A percentile compares a stretch with the other conserved stretches of the same genome.
These are phyloP conservation scores for Hyperoplus lanceolatus DNA, from an alignment of 2,797 vertebrate species.

Conservation along the genomic window DNA sequence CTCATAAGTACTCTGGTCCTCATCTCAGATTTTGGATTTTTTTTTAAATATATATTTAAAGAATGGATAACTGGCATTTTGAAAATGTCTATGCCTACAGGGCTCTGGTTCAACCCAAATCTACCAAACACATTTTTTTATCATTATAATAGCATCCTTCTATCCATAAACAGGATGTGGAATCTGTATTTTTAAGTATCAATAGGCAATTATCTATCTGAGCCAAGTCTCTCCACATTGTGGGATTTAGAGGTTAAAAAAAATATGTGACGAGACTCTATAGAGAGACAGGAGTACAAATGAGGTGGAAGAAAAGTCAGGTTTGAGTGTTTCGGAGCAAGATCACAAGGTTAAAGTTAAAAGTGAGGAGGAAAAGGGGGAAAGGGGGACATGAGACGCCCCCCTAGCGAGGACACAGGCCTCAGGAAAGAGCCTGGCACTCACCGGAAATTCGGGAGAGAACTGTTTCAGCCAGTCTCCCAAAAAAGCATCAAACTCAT, in stretches of 20 bases:
- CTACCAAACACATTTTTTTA: conserved; percentile 7
- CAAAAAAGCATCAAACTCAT: conserved; percentile 90
- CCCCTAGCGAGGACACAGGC: conserved; percentile 70
- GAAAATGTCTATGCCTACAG: conserved; percentile 36
- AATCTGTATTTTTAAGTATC: conserved; percentile 26
- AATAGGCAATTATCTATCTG: conserved; percentile 31
- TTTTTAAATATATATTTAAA: conserved; percentile 15
- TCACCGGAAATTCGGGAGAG: conserved; percentile 87
- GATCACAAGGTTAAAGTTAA: conserved; percentile 62
- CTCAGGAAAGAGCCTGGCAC: conserved; percentile 85
- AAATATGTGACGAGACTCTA: conserved; percentile 47
- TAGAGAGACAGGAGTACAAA: conserved; percentile 76
- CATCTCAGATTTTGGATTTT: conserved; percentile 52
- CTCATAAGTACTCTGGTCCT: conserved; percentile 75
- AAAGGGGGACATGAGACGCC: conserved; percentile 66
- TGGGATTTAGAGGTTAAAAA: conserved; percentile 28
- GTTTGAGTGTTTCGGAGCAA: conserved; percentile 66
- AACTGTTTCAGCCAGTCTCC: conserved; percentile 90
- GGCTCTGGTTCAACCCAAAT: conserved; percentile 38
- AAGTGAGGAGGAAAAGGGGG: conserved; percentile 83
- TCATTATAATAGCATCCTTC: conserved; percentile 21
- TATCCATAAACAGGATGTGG: conserved; percentile 40
- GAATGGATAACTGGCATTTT: conserved; percentile 26
- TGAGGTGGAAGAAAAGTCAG: conserved; percentile 76
- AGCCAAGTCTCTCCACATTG: conserved; percentile 40